phyloP scores from a whole-genome alignment of 1,140 invertebrate genomes.

The Cydia strobilella region DNA sequence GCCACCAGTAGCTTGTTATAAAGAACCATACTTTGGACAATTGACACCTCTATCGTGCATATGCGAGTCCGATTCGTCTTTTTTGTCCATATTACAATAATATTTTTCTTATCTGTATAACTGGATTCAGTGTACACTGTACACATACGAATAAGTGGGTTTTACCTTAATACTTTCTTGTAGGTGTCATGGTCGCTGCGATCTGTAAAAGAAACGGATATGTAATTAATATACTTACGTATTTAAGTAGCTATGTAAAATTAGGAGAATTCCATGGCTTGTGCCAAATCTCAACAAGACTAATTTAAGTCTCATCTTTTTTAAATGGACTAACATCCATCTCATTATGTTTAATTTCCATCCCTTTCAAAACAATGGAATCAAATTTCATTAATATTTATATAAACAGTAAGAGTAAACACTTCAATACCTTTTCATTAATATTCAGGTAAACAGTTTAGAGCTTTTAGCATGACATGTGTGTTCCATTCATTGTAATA shows the following conservation, averaged over 20 bases:
- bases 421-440: background rate
- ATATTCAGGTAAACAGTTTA: slow-evolving; percentile 5
- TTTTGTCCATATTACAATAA: slow-evolving; percentile 12
- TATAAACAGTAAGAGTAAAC: background rate
- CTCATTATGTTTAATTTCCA: background rate
- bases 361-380: background rate
- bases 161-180: slow-evolving; percentile 16
- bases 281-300: too few relatives aligned
- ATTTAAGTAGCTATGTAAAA: too few relatives aligned
- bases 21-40: background rate
- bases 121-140: background rate
- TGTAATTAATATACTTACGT: background rate
- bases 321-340: too few relatives aligned
- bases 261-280: too few relatives aligned
- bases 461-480: slow-evolving; percentile 18
- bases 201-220: slow-evolving; percentile 17
- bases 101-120: slow-evolving; percentile 18
- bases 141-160: background rate
- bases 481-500: slow-evolving; percentile 22
- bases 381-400: slow-evolving; percentile 4
- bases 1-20: background rate
- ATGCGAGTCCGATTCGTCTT: background rate
- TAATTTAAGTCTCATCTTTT: too few relatives aligned
- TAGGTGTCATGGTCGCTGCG: slow-evolving; percentile 7
- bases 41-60: slow-evolving; percentile 14